phyloP scores from a whole-genome alignment of 2,888 invertebrate species.

The Teleiodes luculella region DNA sequence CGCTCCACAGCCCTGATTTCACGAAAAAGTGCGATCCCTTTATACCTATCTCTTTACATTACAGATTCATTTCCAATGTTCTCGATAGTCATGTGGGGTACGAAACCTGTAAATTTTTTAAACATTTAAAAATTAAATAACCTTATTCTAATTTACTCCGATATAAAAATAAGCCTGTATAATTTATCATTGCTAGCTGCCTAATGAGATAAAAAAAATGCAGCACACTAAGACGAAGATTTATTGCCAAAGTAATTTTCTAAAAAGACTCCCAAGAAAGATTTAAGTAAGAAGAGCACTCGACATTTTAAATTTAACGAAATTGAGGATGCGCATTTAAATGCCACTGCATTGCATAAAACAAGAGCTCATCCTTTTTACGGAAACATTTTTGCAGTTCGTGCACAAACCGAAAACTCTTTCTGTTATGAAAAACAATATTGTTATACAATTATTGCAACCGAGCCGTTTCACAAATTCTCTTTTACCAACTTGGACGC shows the following conservation, averaged over 20 bases:
- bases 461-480: conserved; percentile 24
- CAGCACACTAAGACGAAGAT: too few species aligned
- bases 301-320: conserved; percentile 4
- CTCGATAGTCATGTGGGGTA: too few species aligned
- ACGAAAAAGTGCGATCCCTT: too few species aligned
- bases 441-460: conserved; percentile 22
- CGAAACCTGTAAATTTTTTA: too few species aligned
- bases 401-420: conserved; percentile 5
- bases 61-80: too few species aligned
- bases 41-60: too few species aligned
- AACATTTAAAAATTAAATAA: too few species aligned
- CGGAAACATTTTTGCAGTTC: conserved; percentile 6
- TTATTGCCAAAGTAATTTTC: background rate
- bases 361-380: conserved; percentile 1
- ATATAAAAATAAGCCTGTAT: too few species aligned
- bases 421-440: conserved; percentile 4
- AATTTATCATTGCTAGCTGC: too few species aligned
- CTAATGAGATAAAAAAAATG: too few species aligned
- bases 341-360: conserved; percentile 7
- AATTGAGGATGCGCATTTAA: conserved; percentile 10
- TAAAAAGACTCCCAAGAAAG: background rate
- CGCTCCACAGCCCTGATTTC: too few species aligned
- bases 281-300: conserved; percentile 1
- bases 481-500: conserved; percentile 29
- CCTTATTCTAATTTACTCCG: too few species aligned